Conservation (phyloP, 2,113 vertebrate species). For the Fregata magnificens region DNA sequence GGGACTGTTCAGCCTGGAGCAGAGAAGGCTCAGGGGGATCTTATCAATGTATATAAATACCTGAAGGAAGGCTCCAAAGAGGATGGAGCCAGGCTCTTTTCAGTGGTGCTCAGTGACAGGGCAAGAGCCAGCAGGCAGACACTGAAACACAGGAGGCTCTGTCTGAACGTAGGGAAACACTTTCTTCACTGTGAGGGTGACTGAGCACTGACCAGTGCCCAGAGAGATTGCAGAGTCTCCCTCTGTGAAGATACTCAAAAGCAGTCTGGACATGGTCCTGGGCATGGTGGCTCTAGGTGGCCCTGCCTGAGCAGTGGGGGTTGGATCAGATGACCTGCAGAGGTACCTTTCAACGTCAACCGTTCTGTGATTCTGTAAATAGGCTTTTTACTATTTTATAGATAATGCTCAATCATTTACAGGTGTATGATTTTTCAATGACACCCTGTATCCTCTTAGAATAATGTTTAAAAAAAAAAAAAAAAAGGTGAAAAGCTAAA, state of each 20-base stretch:
- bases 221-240: not conserved
- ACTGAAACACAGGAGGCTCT: not conserved
- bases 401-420: not conserved
- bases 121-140: not conserved
- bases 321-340: not conserved
- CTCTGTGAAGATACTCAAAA: not conserved
- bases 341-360: not conserved
- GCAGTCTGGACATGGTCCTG: not conserved
- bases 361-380: not conserved
- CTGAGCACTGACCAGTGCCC: not conserved
- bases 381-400: not conserved
- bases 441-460: not conserved
- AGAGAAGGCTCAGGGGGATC: not conserved
- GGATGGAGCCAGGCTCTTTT: not conserved
- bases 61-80: not conserved
- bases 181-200: not conserved
- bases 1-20: not conserved
- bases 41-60: not conserved
- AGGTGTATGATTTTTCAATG: not conserved
- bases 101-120: too few relatives aligned
- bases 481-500: not conserved
- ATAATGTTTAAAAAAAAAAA: not conserved
- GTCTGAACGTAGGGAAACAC: not conserved
- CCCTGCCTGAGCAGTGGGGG: not conserved
- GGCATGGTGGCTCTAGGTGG: not conserved